Base-by-base conservation (phyloP, 2,888 invertebrate genomes). In the Agonopterix heracliana region DNA sequence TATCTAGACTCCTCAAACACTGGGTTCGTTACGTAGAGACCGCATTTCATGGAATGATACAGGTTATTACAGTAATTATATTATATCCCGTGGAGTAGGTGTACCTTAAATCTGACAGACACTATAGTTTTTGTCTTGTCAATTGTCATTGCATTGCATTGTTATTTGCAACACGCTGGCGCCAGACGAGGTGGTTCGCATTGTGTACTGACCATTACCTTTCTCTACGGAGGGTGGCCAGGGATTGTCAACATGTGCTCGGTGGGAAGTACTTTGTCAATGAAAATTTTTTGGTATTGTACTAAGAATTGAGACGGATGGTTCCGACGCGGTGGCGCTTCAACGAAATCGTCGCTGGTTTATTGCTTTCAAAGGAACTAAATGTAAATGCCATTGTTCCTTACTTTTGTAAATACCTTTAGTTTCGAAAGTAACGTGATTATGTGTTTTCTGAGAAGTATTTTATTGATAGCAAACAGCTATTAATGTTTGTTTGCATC, bases 81-180 rank as follows among this genome's bases (percentile, higher is more conserved):
- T 26, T 26, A 26, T 26, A 26, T 26, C 26, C 26, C 26, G 26
- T 26, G 26, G 26, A 5, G 26, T 26, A 26, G 26, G 26, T 0
- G 26, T 26, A 26, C 26, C 7, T 26, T 26, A 26, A 26, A 26
- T 26, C 26, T 26, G 26, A 26, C 3, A 26, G 26, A 26, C 26
- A 5, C 2, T 2, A 17, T 17, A 17, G 17, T 17, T 3, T 1
- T 7, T 26, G 26, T 26, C 26, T 26, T 26, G 26, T 26, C 26
- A n/a, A n/a, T n/a, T n/a, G n/a, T n/a, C n/a, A n/a, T n/a, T n/a
- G n/a, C n/a, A 26, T 5, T 26, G 26, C 7, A 26, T 74, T 72
- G 67, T 74, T 71, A 67, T 76, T 66, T 55, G 64, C 82, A 84
- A 74, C 81, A 49, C 54, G 61, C 67, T 79, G 86, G 86, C 87